Base-by-base conservation (phyloP, 2,113 vertebrate genomes). In the Eulemur rufifrons region DNA sequence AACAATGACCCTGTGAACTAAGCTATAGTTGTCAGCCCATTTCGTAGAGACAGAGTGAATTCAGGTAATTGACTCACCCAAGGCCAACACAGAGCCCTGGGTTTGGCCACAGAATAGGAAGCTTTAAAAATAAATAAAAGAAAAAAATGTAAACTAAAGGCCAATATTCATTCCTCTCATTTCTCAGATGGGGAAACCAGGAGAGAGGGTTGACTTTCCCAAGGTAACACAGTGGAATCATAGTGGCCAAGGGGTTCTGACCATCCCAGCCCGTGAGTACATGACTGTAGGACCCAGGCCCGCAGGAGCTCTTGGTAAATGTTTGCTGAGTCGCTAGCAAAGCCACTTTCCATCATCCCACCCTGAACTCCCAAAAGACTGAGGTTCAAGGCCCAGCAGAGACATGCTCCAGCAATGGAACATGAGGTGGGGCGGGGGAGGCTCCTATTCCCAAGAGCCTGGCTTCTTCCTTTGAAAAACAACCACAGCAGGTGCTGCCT, bases 101-200 rank as follows among this genome's bases (percentile, higher is more conserved):
- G 13, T 95, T 74, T 81, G 83, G 59, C 45, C 39, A 89, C 11
- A 18, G 69, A 69, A 91, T 52, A 37, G 3, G 42, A 95, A 89
- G 37, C 29, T 85, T 95, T 91, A 61, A 96, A 95, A 96, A 74
- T 74, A 80, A 92, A 52, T 8, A 54, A 59, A 89, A 78, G 27
- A 54, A 42, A 68, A 68, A 90, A 42, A 78, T 23, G 88, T 29
- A 47, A 74, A 69, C 39, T 27, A 73, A 86, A 93, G 66, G 66
- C 25, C 71, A 90, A 52, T 52, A 56, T 61, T 78, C 45, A 89
- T 77, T 71, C 66, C 73, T 27, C 81, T 45, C 23, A 50, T 47
- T 71, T 50, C n/a, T 89, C 59, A 88, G 25, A n/a, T 14, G n/a
- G 39, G 56, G 45, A 78, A 84, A 61, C 20, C 63, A 82, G 23